Base-by-base conservation (phyloP, 2,113 vertebrate genomes). In the Tychaedon coryphoeus region DNA sequence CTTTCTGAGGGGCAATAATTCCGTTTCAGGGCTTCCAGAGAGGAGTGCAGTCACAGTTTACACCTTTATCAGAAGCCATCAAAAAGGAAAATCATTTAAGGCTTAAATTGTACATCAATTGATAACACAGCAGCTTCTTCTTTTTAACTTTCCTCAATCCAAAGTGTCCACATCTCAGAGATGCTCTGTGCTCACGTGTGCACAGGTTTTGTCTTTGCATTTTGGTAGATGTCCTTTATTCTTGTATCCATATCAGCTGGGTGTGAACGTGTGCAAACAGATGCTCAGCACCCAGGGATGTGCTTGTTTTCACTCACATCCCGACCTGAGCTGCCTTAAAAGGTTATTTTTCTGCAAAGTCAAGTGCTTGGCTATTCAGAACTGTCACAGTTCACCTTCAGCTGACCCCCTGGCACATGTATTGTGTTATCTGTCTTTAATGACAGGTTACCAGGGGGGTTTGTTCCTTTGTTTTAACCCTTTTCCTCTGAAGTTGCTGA, bases 321-420 rank as follows among this genome's bases (percentile, higher is more conserved):
- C 62, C 26, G 64, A 53, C 48, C 34, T 4, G 58, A 88, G 74
- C 74, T 58, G 11, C 87, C 74, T 76, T 86, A 66, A 70, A 71
- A 82, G 24, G 34, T 64, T 43, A 1, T 81, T 88, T 61, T 90
- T 48, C 43, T 76, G 61, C 94, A 91, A 94, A 93, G 95, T 94
- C 95, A 97, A 95, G 93, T 82, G 58, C 94, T 93, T 70, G 85
- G 81, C 43, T 51, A 54, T 16, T 95, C 45, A 50, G 62, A 53
- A 42, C 60, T 34, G 87, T 75, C 94, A 4, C 86, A 9, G 72
- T 73, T 97, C 88, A 94, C 94, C 96, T 75, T 47, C 64, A 80
- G 88, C 72, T 93, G 96, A 97, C 92, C 96, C 90, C 88, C 29
- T 58, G 92, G 88, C 95, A 86, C 95, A 91, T 92, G 72, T 6